Conservation (phyloP, 2,888 invertebrate genomes). For the Zele albiditarsus region DNA sequence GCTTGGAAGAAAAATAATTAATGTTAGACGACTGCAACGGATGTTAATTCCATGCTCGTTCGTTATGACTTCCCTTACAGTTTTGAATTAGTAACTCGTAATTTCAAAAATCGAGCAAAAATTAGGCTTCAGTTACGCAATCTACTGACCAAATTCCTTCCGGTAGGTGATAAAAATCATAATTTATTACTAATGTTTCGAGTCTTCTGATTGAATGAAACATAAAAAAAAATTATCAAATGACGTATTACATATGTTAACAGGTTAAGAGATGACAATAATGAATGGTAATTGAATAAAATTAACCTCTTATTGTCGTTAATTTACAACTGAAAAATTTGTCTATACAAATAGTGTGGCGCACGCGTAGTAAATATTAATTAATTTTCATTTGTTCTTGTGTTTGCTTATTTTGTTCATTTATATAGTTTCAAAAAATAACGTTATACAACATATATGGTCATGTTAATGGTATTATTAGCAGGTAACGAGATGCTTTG, state of each 20-base stretch:
- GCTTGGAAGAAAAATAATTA: too few relatives aligned
- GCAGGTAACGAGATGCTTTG: constrained; percentile 50
- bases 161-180: too few relatives aligned
- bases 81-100: too few relatives aligned
- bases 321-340: constrained; percentile 68
- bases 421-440: constrained; percentile 62
- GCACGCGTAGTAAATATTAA: constrained; percentile 59
- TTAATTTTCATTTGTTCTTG: constrained; percentile 33
- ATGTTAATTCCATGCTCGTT: too few relatives aligned
- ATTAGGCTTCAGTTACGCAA: too few relatives aligned
- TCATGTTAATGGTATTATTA: constrained; percentile 46
- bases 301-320: constrained; percentile 59
- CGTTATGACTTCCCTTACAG: too few relatives aligned
- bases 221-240: background rate
- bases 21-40: too few relatives aligned
- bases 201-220: too few relatives aligned
- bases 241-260: background rate
- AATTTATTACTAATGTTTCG: too few relatives aligned
- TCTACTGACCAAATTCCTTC: too few relatives aligned
- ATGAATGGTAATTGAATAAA: constrained; percentile 16
- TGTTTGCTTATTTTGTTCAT: constrained; percentile 52
- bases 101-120: too few relatives aligned
- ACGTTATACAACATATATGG: constrained; percentile 56
- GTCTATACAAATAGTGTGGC: constrained; percentile 71
- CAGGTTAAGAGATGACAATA: background rate